Evolutionary conservation across 2,888 invertebrate species (phyloP).

Genomic region (Polydesmus complanatus): DNA sequence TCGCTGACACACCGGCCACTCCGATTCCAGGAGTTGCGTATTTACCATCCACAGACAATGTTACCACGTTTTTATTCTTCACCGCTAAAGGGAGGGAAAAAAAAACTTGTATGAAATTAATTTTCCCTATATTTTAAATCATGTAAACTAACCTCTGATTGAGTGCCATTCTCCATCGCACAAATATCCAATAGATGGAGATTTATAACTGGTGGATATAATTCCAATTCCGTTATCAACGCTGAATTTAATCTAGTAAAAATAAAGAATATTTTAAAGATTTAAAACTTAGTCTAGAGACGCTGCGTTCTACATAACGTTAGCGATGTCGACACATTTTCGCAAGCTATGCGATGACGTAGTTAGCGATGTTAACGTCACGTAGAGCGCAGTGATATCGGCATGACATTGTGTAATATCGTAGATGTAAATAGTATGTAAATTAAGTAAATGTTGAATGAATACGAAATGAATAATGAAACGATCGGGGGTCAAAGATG

Average conservation of each 20-base stretch:
- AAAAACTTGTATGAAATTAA: conserved; percentile 22
- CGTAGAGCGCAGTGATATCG: no score
- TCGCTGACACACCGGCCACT: conserved; percentile 45
- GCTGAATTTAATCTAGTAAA: conserved; percentile 48
- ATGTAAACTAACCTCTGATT: conserved; percentile 40
- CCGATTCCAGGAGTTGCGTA: conserved; percentile 54
- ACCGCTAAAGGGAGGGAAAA: conserved; percentile 42
- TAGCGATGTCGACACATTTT: no score
- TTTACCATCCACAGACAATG: conserved; percentile 69
- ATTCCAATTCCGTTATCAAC: conserved; percentile 73
- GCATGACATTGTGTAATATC: no score
- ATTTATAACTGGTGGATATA: conserved; percentile 55
- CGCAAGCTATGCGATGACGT: no score
- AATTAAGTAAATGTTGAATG: no score
- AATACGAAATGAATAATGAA: no score
- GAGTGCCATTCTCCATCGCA: conserved; percentile 95
- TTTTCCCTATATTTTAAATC: conserved; percentile 1
- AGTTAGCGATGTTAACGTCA: not conserved
- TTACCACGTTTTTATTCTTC: conserved; percentile 80
- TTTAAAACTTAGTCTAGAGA: no score
- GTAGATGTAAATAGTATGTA: no score
- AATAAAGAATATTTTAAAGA: not conserved
- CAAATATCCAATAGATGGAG: conserved; percentile 49
- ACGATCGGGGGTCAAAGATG: no score
- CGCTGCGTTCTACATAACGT: no score